These are phyloP conservation scores for Cephalopterus ornatus DNA, from an alignment of 2,113 vertebrate genomes.

Conservation along the genomic window DNA sequence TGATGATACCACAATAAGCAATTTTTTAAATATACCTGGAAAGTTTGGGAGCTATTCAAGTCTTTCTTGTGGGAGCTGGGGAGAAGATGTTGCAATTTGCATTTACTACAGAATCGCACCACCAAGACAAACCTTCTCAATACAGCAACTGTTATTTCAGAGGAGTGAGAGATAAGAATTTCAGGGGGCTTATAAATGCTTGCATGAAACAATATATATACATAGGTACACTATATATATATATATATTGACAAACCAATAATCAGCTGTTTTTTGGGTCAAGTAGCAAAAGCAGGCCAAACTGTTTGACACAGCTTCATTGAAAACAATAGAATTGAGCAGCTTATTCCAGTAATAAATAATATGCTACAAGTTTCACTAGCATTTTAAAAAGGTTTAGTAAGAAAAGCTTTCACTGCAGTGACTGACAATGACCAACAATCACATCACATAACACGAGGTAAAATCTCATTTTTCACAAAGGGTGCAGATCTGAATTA, in stretches of 20 bases:
- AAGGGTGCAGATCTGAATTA: background rate
- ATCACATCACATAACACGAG: rapidly evolving
- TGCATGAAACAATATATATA: background rate
- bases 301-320: background rate
- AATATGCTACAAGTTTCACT: background rate
- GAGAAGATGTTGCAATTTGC: background rate
- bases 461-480: background rate
- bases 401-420: slow-evolving; percentile 2
- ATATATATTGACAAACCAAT: slow-evolving; percentile 19
- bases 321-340: slow-evolving; percentile 2
- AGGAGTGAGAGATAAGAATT: background rate
- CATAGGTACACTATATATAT: background rate
- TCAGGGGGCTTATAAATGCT: background rate
- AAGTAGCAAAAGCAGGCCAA: background rate
- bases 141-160: background rate
- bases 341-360: background rate
- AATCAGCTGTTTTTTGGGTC: background rate
- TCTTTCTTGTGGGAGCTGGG: background rate
- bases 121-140: background rate
- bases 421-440: background rate
- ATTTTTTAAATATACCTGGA: background rate
- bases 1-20: background rate
- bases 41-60: background rate
- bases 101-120: background rate
- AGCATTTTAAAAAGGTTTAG: background rate